Evolutionary conservation across 2,888 invertebrate genomes (phyloP).

Genomic region (Drosophila anomalata): DNA sequence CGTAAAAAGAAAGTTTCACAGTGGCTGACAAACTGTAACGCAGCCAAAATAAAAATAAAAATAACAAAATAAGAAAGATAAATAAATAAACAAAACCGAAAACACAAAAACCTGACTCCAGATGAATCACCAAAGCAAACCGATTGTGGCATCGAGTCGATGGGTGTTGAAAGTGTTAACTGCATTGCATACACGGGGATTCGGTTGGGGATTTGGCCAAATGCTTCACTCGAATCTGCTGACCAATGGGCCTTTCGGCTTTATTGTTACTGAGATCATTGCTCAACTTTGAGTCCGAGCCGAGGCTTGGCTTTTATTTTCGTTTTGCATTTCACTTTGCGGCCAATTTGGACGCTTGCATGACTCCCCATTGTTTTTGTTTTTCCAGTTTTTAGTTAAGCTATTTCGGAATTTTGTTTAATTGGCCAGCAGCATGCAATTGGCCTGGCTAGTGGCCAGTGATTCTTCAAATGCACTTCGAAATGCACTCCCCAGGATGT

Average conservation of each 20-base stretch:
- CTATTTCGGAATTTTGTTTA: slow-evolving; percentile 58
- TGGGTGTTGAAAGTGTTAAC: slow-evolving; percentile 70
- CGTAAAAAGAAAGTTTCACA: slow-evolving; percentile 64
- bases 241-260: slow-evolving; percentile 37
- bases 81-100: slow-evolving; percentile 29
- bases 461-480: slow-evolving; percentile 13
- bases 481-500: slow-evolving; percentile 44
- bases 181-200: slow-evolving; percentile 60
- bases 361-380: slow-evolving; percentile 31
- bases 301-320: slow-evolving; percentile 42
- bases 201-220: slow-evolving; percentile 34
- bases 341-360: slow-evolving; percentile 50
- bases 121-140: slow-evolving; percentile 59
- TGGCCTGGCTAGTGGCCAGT: slow-evolving; percentile 27
- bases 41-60: slow-evolving; percentile 51
- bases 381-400: slow-evolving; percentile 25
- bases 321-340: slow-evolving; percentile 68
- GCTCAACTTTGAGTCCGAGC: slow-evolving; percentile 47
- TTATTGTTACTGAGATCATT: slow-evolving; percentile 48
- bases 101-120: slow-evolving; percentile 32
- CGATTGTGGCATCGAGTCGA: slow-evolving; percentile 32
- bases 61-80: slow-evolving; percentile 12
- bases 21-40: slow-evolving; percentile 69
- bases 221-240: slow-evolving; percentile 47
- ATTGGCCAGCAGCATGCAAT: slow-evolving; percentile 66